Percentiles rank a stretch among this genome's conserved stretches.
These are phyloP conservation scores for Lepidiolamprologus cunningtoni DNA, from an alignment of 2,113 vertebrate genomes.

Conservation along the genomic window DNA sequence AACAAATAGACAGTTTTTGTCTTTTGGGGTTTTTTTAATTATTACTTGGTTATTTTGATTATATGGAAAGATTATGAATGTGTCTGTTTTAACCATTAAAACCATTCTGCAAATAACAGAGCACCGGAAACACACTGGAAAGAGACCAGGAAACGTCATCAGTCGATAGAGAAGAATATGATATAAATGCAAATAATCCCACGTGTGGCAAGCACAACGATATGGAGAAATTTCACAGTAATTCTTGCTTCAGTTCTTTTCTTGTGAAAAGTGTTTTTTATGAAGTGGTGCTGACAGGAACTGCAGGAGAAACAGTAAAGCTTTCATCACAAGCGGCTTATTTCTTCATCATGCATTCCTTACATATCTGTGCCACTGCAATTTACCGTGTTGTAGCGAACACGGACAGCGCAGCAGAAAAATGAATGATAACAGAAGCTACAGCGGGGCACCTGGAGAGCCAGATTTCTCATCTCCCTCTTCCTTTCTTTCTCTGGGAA, in stretches of 20 bases:
- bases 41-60: neutral
- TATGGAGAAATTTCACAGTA: neutral
- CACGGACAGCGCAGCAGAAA: neutral
- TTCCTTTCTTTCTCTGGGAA: conserved; percentile 58
- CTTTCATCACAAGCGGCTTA: neutral
- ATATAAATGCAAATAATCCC: neutral
- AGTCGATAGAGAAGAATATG: neutral
- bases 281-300: neutral
- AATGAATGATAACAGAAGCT: neutral
- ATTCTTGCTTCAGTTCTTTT: neutral
- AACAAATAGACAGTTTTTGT: neutral
- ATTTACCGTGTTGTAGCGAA: neutral
- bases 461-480: neutral
- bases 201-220: neutral
- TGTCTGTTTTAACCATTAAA: neutral
- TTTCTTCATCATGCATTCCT: conserved; percentile 1
- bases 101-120: neutral
- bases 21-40: fast-evolving
- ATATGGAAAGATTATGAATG: neutral
- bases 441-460: neutral
- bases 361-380: neutral
- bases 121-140: neutral
- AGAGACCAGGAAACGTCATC: neutral
- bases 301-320: neutral
- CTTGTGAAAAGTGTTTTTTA: neutral